Evolutionary conservation across 2,113 vertebrate species (phyloP), one percentile per base, ranked within the genome.

Genomic region (Trichomycterus rosablanca): DNA sequence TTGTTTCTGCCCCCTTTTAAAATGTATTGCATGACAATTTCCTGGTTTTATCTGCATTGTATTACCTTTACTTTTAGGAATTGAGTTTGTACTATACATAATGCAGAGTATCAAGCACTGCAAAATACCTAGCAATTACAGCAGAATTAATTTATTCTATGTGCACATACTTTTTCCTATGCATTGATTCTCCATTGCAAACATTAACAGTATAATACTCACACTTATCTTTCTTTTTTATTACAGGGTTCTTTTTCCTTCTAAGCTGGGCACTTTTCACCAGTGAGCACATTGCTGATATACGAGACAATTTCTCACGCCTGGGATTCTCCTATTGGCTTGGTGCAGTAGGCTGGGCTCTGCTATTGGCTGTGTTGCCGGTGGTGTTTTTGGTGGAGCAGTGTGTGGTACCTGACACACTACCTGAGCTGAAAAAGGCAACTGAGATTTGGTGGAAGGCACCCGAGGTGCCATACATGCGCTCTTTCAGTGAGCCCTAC

Each of bases 251-350:
- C 57, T 83, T 88, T 66, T 90, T 89, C 73, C 74, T 87, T 48
- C 70, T 91, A 14, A 74, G 77, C 66, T 90, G 88, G 87, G 78
- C 77, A 3, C 55, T 87, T 40, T 91, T 88, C 71, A 89, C 85
- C 5, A 68, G 77, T 63, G 78, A 87, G 35, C 81, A 88, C 58
- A 42, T n/a, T 37, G 59, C 68, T 6, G 83, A 86, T 35, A 89
- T 88, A 45, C 37, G 14, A 10, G 45, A 73, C 7, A 73, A 84
- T 71, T 26, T 82, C 46, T 78, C 75, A 8, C 23, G 61, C 40
- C 71, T 90, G 1, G 85, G 83, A 6, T 74, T 66, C 23, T 84
- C 82, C 24, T 84, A 66, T 56, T 82, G 83, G 88, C 16, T 88
- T 3, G 89, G 87, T 15, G 78, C 63, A 20, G 30, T 20, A 2